Conservation (phyloP, 2,113 vertebrate species). For the Holacanthus passer region DNA sequence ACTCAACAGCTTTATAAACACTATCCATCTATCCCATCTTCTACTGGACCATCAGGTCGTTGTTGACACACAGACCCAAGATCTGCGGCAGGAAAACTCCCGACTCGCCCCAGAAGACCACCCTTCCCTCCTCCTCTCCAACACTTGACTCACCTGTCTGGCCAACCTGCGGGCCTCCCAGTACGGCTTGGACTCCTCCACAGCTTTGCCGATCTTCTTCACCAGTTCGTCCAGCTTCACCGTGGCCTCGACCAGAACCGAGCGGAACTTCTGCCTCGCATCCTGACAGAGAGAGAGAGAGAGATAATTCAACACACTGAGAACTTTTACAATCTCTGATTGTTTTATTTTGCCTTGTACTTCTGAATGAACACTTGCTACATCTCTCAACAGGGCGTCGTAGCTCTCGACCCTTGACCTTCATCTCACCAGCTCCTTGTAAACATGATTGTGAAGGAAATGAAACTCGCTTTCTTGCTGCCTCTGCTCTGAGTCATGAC, state of each 20-base stretch:
- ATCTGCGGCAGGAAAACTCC: background rate
- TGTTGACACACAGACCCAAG: background rate
- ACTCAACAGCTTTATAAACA: background rate
- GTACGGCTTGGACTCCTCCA: constrained; percentile 98
- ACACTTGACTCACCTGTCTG: constrained; percentile 87
- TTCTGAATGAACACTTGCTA: background rate
- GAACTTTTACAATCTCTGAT: background rate
- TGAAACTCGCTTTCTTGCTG: constrained; percentile 11
- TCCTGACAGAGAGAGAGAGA: constrained; percentile 82
- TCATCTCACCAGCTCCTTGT: background rate
- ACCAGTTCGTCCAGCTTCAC: constrained; percentile 94
- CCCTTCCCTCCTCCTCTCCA: background rate
- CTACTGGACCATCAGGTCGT: too few species aligned
- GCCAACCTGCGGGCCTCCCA: constrained; percentile 96
- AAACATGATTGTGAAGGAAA: background rate
- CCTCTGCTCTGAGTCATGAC: background rate
- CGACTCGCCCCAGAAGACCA: too few species aligned
- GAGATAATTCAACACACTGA: too few species aligned
- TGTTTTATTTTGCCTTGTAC: background rate
- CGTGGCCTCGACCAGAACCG: constrained; percentile 93
- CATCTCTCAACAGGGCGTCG: background rate
- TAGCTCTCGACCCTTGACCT: background rate
- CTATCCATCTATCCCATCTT: background rate
- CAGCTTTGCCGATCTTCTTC: constrained; percentile 96
- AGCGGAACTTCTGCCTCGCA: constrained; percentile 94